Evolutionary conservation across 2,113 vertebrate genomes (phyloP), one percentile per base, ranked within the genome.

Genomic region (Platanista minor): DNA sequence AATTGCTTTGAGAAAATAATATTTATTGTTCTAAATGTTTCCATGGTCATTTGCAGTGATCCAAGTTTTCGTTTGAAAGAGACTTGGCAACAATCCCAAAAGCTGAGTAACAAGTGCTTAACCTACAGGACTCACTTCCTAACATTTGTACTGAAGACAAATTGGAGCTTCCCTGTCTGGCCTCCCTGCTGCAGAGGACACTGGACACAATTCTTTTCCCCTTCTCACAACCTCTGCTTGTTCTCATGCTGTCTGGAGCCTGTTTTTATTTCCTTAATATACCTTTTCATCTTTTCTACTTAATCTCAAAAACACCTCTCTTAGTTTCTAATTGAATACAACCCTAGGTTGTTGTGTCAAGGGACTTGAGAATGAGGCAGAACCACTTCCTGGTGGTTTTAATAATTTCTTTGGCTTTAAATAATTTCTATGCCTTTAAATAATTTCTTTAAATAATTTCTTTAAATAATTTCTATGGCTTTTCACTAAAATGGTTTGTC

Each of bases 1-100:
- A 87, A 67, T 62, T 41, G 29, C 62, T 71, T 80, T n/a, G 59
- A 91, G 74, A 96, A 96, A 91, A 92, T 61, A 87, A 41, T 18
- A 82, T 31, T 69, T 75, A 20, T 23, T 94, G 20, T 39, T 88
- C 17, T 62, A 91, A 84, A 43, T 80, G 25, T 75, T 84, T 77
- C 54, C 29, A 46, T 20, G 36, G 66, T 67, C 93, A 90, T 57
- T 67, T 43, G n/a, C 49, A 78, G 5, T 33, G 29, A 94, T 29
- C 23, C 64, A 81, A 52, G 52, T 52, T 86, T 49, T 85, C 66
- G 17, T 54, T 21, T 67, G 52, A 91, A 80, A 94, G 21, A 27
- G n/a, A 91, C 6, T 46, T 78, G 46, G 23, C 21, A 81, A 36
- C 85, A 90, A 57, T 77, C 90, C 66, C 29, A 36, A 54, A 82